A percentile compares a stretch with the other conserved stretches of the same genome.
These are phyloP conservation scores for Cinclus mexicanus DNA, from an alignment of 2,113 vertebrate species.

Conservation along the genomic window DNA sequence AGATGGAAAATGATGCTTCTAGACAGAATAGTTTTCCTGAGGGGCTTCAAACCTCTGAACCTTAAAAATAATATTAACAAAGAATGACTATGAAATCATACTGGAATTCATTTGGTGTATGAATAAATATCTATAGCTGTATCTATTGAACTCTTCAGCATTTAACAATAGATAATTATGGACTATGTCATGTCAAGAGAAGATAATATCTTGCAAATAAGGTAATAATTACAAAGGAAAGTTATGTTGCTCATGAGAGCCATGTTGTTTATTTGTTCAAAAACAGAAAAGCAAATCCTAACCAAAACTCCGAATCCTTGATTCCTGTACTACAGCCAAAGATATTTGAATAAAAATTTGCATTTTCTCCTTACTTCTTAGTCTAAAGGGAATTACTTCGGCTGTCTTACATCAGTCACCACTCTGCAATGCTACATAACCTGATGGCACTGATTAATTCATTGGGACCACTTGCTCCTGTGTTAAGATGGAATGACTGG, in stretches of 20 bases:
- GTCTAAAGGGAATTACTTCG: neutral
- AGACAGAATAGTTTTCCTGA: neutral
- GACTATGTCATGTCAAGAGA: neutral
- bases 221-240: neutral
- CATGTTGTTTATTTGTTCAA: neutral
- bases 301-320: neutral
- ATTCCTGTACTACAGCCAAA: neutral
- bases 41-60: neutral
- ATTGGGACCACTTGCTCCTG: neutral
- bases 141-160: neutral
- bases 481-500: neutral
- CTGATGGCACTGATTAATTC: neutral
- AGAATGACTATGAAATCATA: neutral
- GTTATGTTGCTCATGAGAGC: neutral
- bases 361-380: neutral
- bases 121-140: neutral
- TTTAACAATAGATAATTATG: neutral
- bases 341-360: neutral
- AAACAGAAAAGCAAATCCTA: neutral
- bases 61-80: neutral
- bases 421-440: neutral
- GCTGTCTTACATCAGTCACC: neutral
- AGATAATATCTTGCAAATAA: neutral
- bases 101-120: neutral
- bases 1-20: neutral